Conservation (phyloP, 30 jellyfish, hydroid and myxozoan genomes). For the Turritopsis dohrnii region DNA sequence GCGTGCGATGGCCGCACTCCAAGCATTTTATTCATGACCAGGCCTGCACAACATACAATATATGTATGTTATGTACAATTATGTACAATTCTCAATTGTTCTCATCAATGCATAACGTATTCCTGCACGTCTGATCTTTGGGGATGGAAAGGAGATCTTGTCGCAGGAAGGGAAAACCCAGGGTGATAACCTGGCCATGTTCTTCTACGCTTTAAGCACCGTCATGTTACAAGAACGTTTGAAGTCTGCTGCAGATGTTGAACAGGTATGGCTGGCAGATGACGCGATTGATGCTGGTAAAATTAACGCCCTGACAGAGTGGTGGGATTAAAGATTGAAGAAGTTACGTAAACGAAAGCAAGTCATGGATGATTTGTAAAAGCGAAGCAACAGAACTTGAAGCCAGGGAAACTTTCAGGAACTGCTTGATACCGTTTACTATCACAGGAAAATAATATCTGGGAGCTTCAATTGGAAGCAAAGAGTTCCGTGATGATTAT, state of each 20-base stretch:
- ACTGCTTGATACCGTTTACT: background rate
- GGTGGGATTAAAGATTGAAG: conserved; percentile 9
- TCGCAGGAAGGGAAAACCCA: conserved; percentile 51
- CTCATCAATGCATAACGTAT: conserved; percentile 11
- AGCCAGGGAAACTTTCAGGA: background rate
- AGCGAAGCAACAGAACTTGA: conserved; percentile 4
- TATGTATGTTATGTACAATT: no score
- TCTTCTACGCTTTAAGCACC: conserved; percentile 32
- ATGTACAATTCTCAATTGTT: background rate
- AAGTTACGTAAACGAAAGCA: background rate
- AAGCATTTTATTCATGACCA: no score
- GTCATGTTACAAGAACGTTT: background rate
- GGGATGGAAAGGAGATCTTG: conserved; percentile 24
- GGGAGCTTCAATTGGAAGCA: background rate
- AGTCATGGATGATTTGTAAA: background rate
- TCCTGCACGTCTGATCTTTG: conserved; percentile 27
- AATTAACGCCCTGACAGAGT: background rate
- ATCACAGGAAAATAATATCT: background rate
- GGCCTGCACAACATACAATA: background rate
- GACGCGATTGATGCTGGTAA: conserved; percentile 33
- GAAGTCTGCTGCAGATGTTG: background rate
- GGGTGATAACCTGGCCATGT: conserved; percentile 30
- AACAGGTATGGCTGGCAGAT: conserved; percentile 33
- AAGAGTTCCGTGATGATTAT: background rate
- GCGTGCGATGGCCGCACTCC: no score